phyloP scores from a whole-genome alignment of 2,888 invertebrate genomes.

The Lathronympha strigana region DNA sequence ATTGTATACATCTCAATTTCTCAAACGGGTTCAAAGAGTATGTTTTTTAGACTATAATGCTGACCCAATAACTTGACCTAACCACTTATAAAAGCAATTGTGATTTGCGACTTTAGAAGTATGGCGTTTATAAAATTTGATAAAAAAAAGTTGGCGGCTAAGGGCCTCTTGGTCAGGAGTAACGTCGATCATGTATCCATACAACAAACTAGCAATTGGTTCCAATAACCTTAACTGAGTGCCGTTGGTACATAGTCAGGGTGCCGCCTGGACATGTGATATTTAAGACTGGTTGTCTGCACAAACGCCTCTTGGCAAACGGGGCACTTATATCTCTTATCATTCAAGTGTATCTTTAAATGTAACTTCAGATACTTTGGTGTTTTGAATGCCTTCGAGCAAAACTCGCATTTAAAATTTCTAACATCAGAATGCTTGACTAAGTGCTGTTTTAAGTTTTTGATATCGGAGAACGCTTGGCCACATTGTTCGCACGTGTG shows the following conservation, averaged over 20 bases:
- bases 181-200: too few relatives aligned
- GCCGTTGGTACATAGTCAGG: slow-evolving; percentile 15
- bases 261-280: slow-evolving; percentile 48
- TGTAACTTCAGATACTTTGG: slow-evolving; percentile 24
- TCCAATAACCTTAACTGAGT: background rate
- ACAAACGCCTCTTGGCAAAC: slow-evolving; percentile 47
- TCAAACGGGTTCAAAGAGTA: too few relatives aligned
- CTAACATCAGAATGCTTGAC: slow-evolving; percentile 28
- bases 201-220: too few relatives aligned
- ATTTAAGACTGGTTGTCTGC: slow-evolving; percentile 32
- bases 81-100: too few relatives aligned
- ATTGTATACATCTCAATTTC: too few relatives aligned
- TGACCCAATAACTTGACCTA: too few relatives aligned
- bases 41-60: too few relatives aligned
- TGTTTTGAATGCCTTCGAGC: slow-evolving; percentile 35
- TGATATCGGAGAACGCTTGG: background rate
- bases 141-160: too few relatives aligned
- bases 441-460: slow-evolving; percentile 14
- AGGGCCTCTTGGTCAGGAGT: too few relatives aligned
- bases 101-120: too few relatives aligned
- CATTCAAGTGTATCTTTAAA: slow-evolving; percentile 37
- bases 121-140: too few relatives aligned
- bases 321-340: slow-evolving; percentile 38
- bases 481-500: slow-evolving; percentile 24
- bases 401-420: slow-evolving; percentile 23